Evolutionary conservation across 2,797 vertebrate genomes (phyloP).

Genomic region (Macropodus opercularis): DNA sequence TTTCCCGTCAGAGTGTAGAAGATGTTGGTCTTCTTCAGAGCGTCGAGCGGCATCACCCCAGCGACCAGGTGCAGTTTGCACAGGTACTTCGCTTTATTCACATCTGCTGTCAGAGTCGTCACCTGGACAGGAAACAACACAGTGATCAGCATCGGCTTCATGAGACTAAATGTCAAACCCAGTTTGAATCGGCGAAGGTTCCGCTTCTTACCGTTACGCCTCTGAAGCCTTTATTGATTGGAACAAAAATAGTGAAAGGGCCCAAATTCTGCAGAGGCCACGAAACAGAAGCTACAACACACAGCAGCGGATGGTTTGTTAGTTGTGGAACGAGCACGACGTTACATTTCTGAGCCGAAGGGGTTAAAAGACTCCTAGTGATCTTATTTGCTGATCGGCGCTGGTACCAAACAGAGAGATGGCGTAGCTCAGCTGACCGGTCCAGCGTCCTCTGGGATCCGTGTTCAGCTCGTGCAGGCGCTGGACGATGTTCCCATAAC

Average conservation of each 20-base stretch:
- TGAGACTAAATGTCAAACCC: no score
- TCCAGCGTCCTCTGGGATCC: conserved; percentile 83
- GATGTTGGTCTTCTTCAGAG: conserved; percentile 76
- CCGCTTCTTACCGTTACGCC: conserved; percentile 74
- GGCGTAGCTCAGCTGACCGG: conserved; percentile 85
- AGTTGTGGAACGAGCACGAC: no score
- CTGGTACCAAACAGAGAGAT: conserved; percentile 86
- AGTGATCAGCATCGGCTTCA: no score
- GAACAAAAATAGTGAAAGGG: conserved; percentile 91
- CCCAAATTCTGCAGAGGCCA: conserved; percentile 88
- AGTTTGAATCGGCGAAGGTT: no score
- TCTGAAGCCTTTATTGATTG: conserved; percentile 87
- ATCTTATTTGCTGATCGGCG: no score
- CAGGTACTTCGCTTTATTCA: conserved; percentile 81
- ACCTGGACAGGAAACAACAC: conserved; percentile 75
- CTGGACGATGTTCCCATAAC: conserved; percentile 89
- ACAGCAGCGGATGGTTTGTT: background rate
- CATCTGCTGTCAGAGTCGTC: conserved; percentile 78
- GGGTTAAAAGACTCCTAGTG: no score
- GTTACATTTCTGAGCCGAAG: no score
- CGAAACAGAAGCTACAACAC: conserved; percentile 74
- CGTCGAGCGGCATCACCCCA: conserved; percentile 79
- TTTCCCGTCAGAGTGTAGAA: conserved; percentile 91
- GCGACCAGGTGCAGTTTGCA: conserved; percentile 90
- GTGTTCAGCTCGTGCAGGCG: conserved; percentile 86